Evolutionary conservation across 2,797 vertebrate genomes (phyloP).

Genomic region (Halcyon badia): DNA sequence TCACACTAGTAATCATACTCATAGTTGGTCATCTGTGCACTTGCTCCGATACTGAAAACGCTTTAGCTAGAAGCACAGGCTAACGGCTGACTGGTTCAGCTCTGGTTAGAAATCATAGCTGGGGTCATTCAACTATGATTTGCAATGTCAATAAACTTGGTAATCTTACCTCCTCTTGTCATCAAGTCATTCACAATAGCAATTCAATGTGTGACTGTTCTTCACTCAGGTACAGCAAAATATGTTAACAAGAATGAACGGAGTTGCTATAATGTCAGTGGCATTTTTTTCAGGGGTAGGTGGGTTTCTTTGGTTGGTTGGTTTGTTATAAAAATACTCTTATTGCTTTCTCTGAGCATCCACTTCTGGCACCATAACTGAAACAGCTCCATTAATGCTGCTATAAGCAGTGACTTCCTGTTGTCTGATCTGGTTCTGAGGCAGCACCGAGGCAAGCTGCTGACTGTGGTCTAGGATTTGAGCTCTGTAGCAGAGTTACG

Average conservation of each 20-base stretch:
- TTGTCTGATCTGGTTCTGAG: neutral
- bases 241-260: neutral
- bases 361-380: neutral
- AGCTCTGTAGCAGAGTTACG: neutral
- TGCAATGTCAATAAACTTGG: neutral
- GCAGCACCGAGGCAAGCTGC: neutral
- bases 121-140: neutral
- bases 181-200: neutral
- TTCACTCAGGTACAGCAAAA: neutral
- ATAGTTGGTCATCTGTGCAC: neutral
- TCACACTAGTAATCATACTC: neutral
- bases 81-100: neutral
- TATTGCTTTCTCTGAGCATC: neutral
- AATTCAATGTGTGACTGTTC: neutral
- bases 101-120: neutral
- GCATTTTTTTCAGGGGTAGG: neutral
- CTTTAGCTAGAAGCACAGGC: neutral
- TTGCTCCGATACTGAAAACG: neutral
- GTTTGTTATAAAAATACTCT: neutral
- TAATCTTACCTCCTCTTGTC: neutral
- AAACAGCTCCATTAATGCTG: neutral
- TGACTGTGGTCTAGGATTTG: neutral
- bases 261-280: neutral
- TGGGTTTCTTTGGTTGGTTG: neutral
- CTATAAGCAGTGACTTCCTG: rapidly evolving